phyloP scores from a whole-genome alignment of 2,113 vertebrate species.

The Blennius ocellaris region DNA sequence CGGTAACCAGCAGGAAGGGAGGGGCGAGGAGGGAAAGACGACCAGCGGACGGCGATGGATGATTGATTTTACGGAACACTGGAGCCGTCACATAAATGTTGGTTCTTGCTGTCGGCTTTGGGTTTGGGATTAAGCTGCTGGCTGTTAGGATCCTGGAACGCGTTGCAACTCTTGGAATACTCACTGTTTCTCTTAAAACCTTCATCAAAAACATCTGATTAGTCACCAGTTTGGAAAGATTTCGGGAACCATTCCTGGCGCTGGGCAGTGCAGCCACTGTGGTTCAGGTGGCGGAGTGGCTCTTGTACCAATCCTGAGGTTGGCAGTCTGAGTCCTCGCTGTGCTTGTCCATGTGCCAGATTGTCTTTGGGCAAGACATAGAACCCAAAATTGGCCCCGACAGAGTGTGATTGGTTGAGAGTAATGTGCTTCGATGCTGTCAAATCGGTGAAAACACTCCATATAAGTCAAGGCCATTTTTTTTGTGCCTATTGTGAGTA shows the following conservation, averaged over 20 bases:
- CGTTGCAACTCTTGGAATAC: conserved; percentile 10
- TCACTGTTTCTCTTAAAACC: conserved; percentile 14
- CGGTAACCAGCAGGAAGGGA: conserved; percentile 55
- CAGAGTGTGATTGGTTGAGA: too few species aligned
- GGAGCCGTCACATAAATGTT: conserved; percentile 28
- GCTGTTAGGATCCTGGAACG: conserved; percentile 12
- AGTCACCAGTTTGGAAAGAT: conserved; percentile 11
- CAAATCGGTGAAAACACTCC: too few species aligned
- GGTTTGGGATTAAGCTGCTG: conserved; percentile 29
- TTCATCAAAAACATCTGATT: background rate
- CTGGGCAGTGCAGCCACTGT: too few species aligned
- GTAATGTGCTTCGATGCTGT: too few species aligned
- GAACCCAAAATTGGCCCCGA: too few species aligned
- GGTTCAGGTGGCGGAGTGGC: too few species aligned
- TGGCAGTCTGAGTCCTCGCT: too few species aligned
- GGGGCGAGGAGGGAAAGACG: conserved; percentile 42
- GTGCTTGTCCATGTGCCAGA: too few species aligned
- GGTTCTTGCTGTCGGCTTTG: conserved; percentile 34
- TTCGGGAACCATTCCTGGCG: background rate
- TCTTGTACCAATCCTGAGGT: too few species aligned
- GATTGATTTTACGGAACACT: conserved; percentile 63
- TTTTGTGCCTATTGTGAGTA: conserved; percentile 19
- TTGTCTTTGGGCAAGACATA: too few species aligned
- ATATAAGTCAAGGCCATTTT: background rate
- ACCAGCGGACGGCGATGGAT: conserved; percentile 42